These are phyloP conservation scores for Heliconius charithonia DNA, from an alignment of 2,888 invertebrate species.

Conservation along the genomic window DNA sequence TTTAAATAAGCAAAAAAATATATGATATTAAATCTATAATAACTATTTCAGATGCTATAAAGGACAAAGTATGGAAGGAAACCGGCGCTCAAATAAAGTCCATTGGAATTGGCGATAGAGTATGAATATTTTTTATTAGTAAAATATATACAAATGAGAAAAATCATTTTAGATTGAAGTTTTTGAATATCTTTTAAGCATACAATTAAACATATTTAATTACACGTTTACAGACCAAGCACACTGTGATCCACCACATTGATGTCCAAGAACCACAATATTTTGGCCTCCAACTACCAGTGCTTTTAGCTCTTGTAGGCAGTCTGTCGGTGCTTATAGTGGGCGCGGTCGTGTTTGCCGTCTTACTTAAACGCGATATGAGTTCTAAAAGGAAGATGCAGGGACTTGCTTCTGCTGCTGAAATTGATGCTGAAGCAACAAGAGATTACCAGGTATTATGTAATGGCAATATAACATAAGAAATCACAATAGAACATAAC, in stretches of 20 bases:
- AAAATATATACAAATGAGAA: too few relatives aligned
- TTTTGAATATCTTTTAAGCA: background rate
- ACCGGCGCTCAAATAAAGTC: slow-evolving; percentile 88
- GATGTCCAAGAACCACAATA: slow-evolving; percentile 57
- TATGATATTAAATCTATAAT: slow-evolving; percentile 11
- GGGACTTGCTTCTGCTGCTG: slow-evolving; percentile 86
- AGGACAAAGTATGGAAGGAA: slow-evolving; percentile 85
- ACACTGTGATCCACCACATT: slow-evolving; percentile 67
- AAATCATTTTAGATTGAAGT: too few relatives aligned
- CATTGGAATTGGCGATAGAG: slow-evolving; percentile 92
- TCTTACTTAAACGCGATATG: slow-evolving; percentile 89
- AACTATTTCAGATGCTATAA: slow-evolving; percentile 79
- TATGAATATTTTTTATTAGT: slow-evolving; percentile 63
- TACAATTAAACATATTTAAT: background rate
- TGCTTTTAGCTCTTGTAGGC: slow-evolving; percentile 70
- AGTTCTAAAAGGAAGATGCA: slow-evolving; percentile 91
- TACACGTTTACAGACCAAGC: slow-evolving; percentile 65
- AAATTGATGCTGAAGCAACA: slow-evolving; percentile 92
- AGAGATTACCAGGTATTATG: slow-evolving; percentile 93
- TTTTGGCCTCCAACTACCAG: slow-evolving; percentile 67
- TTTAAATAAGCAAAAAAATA: background rate
- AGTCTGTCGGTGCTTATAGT: slow-evolving; percentile 70
- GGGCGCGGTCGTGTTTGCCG: slow-evolving; percentile 71
- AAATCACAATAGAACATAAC: background rate
- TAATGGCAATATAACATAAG: background rate